Evolutionary conservation across 1,140 invertebrate species (phyloP).

Genomic region (Chelonus insularis): DNA sequence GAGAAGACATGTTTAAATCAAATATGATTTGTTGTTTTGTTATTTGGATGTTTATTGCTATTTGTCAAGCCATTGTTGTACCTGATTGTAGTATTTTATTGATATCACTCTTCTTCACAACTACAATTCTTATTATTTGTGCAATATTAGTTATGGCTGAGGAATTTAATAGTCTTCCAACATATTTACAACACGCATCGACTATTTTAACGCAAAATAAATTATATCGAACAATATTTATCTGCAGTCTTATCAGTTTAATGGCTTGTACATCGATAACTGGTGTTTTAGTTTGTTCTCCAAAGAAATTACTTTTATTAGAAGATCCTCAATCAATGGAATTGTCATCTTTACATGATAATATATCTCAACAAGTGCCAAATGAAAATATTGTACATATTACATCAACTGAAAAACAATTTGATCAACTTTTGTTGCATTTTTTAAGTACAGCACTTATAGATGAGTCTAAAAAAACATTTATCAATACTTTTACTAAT

Average conservation of each 20-base stretch:
- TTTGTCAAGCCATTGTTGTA: conserved; percentile 77
- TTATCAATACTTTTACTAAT: too few species aligned
- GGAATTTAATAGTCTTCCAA: conserved; percentile 73
- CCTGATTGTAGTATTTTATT: conserved; percentile 67
- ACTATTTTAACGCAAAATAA: conserved; percentile 73
- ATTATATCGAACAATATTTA: conserved; percentile 73
- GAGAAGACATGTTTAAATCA: conserved; percentile 92
- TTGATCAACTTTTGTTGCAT: too few species aligned
- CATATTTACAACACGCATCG: conserved; percentile 70
- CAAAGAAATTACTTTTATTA: conserved; percentile 4
- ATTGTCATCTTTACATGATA: too few species aligned
- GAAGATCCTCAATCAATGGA: too few species aligned
- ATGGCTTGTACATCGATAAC: conserved; percentile 66
- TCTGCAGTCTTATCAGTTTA: conserved; percentile 76
- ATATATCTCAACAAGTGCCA: neutral
- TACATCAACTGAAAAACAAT: too few species aligned
- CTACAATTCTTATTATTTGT: conserved; percentile 68
- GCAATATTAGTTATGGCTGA: conserved; percentile 84
- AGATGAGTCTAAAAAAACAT: too few species aligned
- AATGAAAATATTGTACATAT: too few species aligned
- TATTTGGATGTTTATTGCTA: conserved; percentile 86
- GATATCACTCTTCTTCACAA: conserved; percentile 65
- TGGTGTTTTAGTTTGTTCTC: conserved; percentile 47
- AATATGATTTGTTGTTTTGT: conserved; percentile 91
- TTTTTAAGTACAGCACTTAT: too few species aligned